A percentile compares a stretch with the other conserved stretches of the same genome.
Conservation (phyloP, 2,888 invertebrate species). For the Cybosia mesomella region DNA sequence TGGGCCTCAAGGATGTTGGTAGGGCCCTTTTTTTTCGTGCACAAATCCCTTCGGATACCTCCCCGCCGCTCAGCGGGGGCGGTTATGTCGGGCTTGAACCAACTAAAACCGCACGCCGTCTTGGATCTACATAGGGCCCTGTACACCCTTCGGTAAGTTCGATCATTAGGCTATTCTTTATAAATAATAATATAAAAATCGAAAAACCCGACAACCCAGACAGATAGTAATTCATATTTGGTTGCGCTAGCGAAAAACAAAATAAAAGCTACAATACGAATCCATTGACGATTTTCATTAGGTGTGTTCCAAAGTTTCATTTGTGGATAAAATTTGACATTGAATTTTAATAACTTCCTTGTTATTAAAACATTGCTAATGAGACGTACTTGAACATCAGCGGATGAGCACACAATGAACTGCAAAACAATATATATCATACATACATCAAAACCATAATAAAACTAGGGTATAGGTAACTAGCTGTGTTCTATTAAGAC, state of each 20-base stretch:
- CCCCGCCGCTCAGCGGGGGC: too few relatives aligned
- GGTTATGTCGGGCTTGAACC: too few relatives aligned
- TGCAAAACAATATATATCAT: not conserved
- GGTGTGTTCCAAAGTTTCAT: not conserved
- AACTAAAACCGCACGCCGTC: too few relatives aligned
- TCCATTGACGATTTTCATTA: not conserved
- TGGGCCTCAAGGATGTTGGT: too few relatives aligned
- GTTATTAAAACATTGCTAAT: not conserved
- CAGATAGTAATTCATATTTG: not conserved
- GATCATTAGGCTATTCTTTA: too few relatives aligned
- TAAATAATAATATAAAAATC: too few relatives aligned
- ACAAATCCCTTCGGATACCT: too few relatives aligned
- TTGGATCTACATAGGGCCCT: too few relatives aligned
- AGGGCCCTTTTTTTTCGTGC: too few relatives aligned
- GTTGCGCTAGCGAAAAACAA: not conserved
- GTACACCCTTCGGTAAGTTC: too few relatives aligned
- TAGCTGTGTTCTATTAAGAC: too few relatives aligned
- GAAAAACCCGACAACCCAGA: not conserved
- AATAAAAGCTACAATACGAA: not conserved
- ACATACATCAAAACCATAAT: not conserved
- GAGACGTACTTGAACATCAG: not conserved
- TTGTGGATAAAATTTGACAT: constrained; percentile 5
- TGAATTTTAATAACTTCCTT: constrained; percentile 10
- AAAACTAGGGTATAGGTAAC: too few relatives aligned
- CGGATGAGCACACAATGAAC: not conserved